These are phyloP conservation scores for Globodera ellingtonae DNA, from an alignment of 1,140 invertebrate genomes.

Conservation along the genomic window DNA sequence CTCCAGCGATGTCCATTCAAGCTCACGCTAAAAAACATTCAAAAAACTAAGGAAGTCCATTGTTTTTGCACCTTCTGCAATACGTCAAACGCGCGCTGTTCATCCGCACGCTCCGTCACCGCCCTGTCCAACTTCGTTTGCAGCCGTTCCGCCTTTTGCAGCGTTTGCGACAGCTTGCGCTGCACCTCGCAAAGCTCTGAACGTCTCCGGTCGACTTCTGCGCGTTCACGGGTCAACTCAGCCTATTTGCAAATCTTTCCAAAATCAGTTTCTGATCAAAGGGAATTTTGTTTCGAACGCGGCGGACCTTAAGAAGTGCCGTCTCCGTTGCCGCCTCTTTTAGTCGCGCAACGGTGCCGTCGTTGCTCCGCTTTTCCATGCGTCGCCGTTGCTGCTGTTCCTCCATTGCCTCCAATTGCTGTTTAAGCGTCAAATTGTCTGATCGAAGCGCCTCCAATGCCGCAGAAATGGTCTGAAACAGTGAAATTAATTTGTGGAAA, in stretches of 20 bases:
- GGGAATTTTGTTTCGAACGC: too few relatives aligned
- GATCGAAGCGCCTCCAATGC: background rate
- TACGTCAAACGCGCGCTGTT: background rate
- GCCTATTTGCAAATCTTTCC: background rate
- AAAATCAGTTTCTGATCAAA: too few relatives aligned
- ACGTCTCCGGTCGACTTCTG: background rate
- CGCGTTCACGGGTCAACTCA: background rate
- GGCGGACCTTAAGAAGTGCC: background rate
- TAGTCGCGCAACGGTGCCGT: background rate
- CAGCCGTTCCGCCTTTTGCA: slow-evolving; percentile 1
- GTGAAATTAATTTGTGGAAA: background rate
- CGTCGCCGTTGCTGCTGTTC: background rate
- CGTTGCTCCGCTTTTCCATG: background rate
- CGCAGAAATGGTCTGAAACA: background rate
- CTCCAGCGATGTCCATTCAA: slow-evolving; percentile 4
- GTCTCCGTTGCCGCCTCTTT: background rate
- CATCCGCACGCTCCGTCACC: background rate
- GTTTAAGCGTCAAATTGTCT: background rate
- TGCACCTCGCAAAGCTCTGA: background rate
- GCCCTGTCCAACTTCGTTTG: background rate
- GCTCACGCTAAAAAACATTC: slow-evolving; percentile 3
- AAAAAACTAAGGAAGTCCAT: background rate
- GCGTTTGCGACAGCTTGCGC: background rate
- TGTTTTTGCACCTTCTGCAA: background rate
- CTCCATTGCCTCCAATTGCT: background rate